phyloP scores from a whole-genome alignment of 2,888 invertebrate species.

The Athalia cordata region DNA sequence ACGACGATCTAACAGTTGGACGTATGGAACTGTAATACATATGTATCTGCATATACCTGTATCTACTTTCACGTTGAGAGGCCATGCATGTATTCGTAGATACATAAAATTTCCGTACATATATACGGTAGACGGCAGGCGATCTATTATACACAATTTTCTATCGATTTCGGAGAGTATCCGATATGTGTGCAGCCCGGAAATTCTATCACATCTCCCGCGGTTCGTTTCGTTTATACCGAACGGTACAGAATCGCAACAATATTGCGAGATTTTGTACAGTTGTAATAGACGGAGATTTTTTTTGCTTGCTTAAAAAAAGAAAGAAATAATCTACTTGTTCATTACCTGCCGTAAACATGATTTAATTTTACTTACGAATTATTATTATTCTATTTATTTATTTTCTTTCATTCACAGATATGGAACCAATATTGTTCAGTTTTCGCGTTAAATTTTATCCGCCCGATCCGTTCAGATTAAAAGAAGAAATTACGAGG shows the following conservation, averaged over 20 bases:
- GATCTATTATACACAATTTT: neutral
- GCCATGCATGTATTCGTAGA: constrained; percentile 11
- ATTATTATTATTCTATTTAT: too few species aligned
- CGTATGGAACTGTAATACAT: constrained; percentile 10
- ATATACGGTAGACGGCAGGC: neutral
- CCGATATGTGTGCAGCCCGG: too few species aligned
- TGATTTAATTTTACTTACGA: too few species aligned
- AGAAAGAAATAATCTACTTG: too few species aligned
- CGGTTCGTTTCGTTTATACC: too few species aligned
- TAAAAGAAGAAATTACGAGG: constrained; percentile 95
- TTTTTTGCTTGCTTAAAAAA: too few species aligned
- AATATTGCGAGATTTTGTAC: too few species aligned
- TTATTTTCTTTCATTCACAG: constrained; percentile 74
- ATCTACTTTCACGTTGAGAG: constrained; percentile 16
- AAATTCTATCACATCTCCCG: too few species aligned
- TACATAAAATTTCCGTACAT: constrained; percentile 13
- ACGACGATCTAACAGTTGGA: neutral
- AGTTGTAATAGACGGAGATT: too few species aligned
- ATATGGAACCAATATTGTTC: constrained; percentile 92
- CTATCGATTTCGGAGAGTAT: too few species aligned
- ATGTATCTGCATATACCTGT: constrained; percentile 13
- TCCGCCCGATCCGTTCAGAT: constrained; percentile 93
- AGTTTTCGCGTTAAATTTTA: constrained; percentile 99
- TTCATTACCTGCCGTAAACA: too few species aligned
- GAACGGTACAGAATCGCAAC: too few species aligned